Base-by-base conservation (phyloP, 53 echinoderm and acorn worm genomes). In the Echinarachnius parma region DNA sequence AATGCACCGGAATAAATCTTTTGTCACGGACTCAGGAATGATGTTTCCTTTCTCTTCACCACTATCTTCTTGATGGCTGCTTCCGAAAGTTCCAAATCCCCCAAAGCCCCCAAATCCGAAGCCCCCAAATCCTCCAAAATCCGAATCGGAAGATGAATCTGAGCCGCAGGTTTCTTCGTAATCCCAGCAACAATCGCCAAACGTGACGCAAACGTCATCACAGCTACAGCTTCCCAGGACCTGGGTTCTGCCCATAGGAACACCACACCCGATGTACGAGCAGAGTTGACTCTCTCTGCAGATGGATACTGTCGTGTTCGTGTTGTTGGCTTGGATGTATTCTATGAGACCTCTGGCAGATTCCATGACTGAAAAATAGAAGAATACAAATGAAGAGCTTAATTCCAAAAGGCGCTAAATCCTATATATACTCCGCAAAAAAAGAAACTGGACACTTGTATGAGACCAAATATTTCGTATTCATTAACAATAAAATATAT, bases 121-220 rank as follows among this genome's bases (percentile, higher is more conserved):
- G 4, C 19, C 31, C 5, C 5, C 22, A 26, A 23, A 44, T 11
- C 10, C 28, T 2, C 4, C 27, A 8, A 16, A n/a, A n/a, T 24
- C 28, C 16, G n/a, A n/a, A n/a, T n/a, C n/a, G n/a, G n/a, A n/a
- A n/a, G n/a, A n/a, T n/a, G n/a, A n/a, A n/a, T 21, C 48, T 11
- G 4, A 27, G 9, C 28, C 14, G 53, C 70, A 69, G 8, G 16
- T 2, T 19, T 53, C 31, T 15, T 33, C 0, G 29, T 69, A 69
- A 53, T 69, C 70, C 34, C 21, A 69, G 53, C 70, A 69, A 35
- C 70, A 69, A 34, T 69, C 70, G 21, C 23, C 70, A 34, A 53
- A 69, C 4, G 9, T 20, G 15, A 24, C 23, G 16, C 70, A 69
- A 21, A 3, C 20, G n/a, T 33, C 14, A n/a, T 69, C 70, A 34